Evolutionary conservation across 2,113 vertebrate genomes (phyloP).

Genomic region (Python bivittatus): DNA sequence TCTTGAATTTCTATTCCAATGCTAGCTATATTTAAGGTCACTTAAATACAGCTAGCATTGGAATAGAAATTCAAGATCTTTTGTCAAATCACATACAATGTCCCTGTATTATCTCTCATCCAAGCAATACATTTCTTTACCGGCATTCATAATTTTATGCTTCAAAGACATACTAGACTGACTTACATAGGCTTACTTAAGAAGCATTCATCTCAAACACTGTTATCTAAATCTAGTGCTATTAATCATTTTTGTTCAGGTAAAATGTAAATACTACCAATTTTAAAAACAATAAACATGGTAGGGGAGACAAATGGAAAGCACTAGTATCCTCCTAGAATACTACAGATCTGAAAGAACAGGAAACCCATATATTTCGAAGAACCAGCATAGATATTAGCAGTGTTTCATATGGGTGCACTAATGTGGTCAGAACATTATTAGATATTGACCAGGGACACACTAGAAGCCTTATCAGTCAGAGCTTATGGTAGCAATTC

Average conservation of each 20-base stretch:
- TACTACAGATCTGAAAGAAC: background rate
- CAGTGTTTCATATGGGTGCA: slow-evolving; percentile 23
- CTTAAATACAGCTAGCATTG: background rate
- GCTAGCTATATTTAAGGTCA: background rate
- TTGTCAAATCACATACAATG: background rate
- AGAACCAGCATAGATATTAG: background rate
- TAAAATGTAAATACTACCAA: background rate
- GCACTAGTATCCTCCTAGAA: background rate
- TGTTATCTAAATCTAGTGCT: background rate
- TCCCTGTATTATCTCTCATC: background rate
- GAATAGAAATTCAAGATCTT: background rate
- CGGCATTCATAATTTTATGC: background rate
- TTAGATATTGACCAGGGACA: slow-evolving; percentile 10
- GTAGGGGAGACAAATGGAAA: fast-evolving
- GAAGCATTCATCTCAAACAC: background rate
- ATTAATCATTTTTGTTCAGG: background rate
- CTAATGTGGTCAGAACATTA: background rate
- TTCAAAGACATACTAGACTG: background rate
- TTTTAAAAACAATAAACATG: background rate
- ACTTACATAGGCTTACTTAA: background rate
- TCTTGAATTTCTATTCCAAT: background rate
- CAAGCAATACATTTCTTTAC: background rate
- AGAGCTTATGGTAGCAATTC: slow-evolving; percentile 3
- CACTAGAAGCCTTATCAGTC: background rate
- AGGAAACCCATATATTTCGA: background rate